Conservation (phyloP, 2,113 vertebrate species). For the Cygnus buccinator region DNA sequence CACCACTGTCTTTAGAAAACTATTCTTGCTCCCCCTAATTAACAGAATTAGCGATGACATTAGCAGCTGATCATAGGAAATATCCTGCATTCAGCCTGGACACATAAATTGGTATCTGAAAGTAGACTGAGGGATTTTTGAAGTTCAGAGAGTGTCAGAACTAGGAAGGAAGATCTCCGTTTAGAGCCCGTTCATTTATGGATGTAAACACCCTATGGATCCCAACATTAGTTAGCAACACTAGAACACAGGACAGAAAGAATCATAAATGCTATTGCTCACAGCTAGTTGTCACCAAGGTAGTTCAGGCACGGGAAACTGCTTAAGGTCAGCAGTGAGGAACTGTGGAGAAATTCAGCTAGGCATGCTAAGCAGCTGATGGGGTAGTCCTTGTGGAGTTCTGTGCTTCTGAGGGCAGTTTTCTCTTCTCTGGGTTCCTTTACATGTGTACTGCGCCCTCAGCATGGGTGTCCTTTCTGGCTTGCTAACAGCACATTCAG, state of each 20-base stretch:
- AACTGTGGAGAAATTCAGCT: background rate
- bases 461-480: background rate
- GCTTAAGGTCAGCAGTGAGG: background rate
- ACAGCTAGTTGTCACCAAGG: background rate
- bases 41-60: background rate
- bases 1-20: background rate
- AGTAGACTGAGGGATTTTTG: background rate
- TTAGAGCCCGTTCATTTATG: background rate
- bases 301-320: background rate
- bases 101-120: background rate
- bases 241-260: background rate
- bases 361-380: background rate
- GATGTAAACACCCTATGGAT: background rate
- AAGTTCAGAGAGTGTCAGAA: background rate
- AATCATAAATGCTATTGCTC: background rate
- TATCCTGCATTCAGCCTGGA: background rate
- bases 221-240: background rate
- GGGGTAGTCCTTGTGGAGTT: background rate
- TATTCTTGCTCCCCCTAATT: background rate
- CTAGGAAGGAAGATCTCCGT: background rate
- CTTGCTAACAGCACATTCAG: background rate
- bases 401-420: background rate
- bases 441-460: fast-evolving
- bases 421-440: background rate
- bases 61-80: background rate